Evolutionary conservation across 2,888 invertebrate genomes (phyloP), one percentile per base, ranked within the genome.

Genomic region (Noctua janthina): DNA sequence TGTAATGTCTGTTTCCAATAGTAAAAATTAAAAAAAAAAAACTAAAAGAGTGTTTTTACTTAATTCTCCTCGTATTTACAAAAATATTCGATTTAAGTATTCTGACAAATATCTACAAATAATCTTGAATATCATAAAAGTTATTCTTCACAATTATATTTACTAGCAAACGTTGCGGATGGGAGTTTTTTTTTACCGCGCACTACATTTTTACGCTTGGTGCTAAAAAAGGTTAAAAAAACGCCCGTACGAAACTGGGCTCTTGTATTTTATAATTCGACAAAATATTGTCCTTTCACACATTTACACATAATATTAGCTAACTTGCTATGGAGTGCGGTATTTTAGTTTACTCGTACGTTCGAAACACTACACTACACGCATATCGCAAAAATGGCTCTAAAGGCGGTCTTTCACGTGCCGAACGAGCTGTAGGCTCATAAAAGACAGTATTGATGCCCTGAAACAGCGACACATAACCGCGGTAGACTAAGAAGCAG

Each of bases 1-100:
- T 83, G 79, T 83, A 74, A 82, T 43, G 64, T 73, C 62, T 81
- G 76, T 82, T 82, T 81, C 70, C 66, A 80, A 80, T 68, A 84
- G 77, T 76, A 74, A 88, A 78, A 73, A 39, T 1, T 7, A 46
- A 1, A 43, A 39, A 66, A 43, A 39, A 66, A 67, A 67, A 59
- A 15, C 0, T 2, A n/a, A 59, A 29, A 11, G 2, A 7, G 20
- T 59, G 15, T 56, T 82, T 64, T 83, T 56, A 64, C 15, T 64
- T 13, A 78, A 64, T 54, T 8, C 15, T 4, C 59, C 43, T 46
- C 23, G 43, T 51, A n/a, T 71, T 49, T 13, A 72, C 20, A 6
- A 74, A 74, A 51, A 20, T 20, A 20, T 8, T 20, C 8, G 3
- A 23, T 35, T 51, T 8, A 15, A 8, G 0, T 3, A 59, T n/a